Conservation (phyloP, 2,888 invertebrate genomes). For the Cactoblastis cactorum region DNA sequence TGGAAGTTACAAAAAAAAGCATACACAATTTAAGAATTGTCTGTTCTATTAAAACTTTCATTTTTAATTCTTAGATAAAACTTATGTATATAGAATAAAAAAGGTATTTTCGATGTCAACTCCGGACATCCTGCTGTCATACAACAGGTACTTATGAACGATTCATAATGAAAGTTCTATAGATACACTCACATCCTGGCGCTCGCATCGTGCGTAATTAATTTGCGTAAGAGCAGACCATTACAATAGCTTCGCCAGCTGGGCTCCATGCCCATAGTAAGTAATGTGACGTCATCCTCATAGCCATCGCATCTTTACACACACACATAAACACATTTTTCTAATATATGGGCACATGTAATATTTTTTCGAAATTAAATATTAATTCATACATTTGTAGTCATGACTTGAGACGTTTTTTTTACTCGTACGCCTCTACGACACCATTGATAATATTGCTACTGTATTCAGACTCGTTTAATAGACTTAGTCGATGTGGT, state of each 20-base stretch:
- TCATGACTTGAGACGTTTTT: too few relatives aligned
- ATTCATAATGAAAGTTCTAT: slow-evolving; percentile 31
- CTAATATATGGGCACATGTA: neutral
- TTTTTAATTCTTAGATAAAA: too few relatives aligned
- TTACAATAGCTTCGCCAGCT: slow-evolving; percentile 64
- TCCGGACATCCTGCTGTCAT: slow-evolving; percentile 6
- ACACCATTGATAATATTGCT: too few relatives aligned
- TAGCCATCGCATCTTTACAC: neutral
- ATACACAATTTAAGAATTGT: too few relatives aligned
- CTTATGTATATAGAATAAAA: too few relatives aligned
- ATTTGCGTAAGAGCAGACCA: slow-evolving; percentile 54
- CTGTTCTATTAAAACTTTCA: too few relatives aligned
- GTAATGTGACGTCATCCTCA: slow-evolving; percentile 45
- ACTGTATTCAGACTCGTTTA: too few relatives aligned
- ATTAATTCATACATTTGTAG: neutral
- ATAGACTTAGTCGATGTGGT: too few relatives aligned
- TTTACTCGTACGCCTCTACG: too few relatives aligned
- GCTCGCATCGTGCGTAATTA: slow-evolving; percentile 51
- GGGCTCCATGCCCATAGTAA: slow-evolving; percentile 53
- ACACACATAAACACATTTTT: neutral
- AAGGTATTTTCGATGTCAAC: neutral
- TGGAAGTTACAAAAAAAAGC: too few relatives aligned
- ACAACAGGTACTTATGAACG: slow-evolving; percentile 17
- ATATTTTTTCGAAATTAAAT: neutral
- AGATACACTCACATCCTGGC: slow-evolving; percentile 30